Evolutionary conservation across 2,888 invertebrate genomes (phyloP).

Genomic region (Oligia fasciuncula): DNA sequence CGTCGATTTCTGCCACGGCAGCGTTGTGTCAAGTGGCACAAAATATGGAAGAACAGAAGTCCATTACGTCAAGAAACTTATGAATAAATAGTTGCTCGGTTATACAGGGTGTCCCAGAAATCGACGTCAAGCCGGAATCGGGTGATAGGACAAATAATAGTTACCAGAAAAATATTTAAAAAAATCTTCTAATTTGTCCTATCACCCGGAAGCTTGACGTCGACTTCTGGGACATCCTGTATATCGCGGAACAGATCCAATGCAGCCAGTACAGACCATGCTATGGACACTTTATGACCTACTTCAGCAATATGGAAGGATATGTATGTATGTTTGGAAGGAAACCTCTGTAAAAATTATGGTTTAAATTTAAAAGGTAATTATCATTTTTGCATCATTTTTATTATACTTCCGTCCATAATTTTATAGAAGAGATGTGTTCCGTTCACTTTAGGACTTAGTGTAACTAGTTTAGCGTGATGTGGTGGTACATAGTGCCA

Average conservation of each 20-base stretch:
- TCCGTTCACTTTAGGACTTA: constrained; percentile 28
- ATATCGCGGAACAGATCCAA: not conserved
- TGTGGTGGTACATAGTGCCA: constrained; percentile 10
- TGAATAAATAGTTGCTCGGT: constrained; percentile 25
- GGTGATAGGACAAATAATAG: no score
- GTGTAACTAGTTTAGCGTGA: constrained; percentile 12
- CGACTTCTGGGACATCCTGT: no score
- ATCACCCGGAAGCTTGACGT: no score
- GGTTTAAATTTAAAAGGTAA: constrained; percentile 21
- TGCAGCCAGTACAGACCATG: not conserved
- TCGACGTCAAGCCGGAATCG: no score
- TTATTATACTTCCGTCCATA: constrained; percentile 6
- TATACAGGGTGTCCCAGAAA: no score
- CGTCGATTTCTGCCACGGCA: not conserved
- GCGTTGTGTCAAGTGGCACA: constrained; percentile 1
- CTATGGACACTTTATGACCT: not conserved
- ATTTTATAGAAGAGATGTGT: constrained; percentile 17
- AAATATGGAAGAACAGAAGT: constrained; percentile 2
- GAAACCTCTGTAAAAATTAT: not conserved
- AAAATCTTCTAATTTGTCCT: no score
- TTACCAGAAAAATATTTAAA: no score
- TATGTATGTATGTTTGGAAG: constrained; percentile 13
- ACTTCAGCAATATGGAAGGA: constrained; percentile 37
- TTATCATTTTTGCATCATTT: constrained; percentile 5
- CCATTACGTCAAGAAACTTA: constrained; percentile 8